Evolutionary conservation across 2,888 invertebrate genomes (phyloP), one percentile per base, ranked within the genome.

Genomic region (Monoplex corrugatus): DNA sequence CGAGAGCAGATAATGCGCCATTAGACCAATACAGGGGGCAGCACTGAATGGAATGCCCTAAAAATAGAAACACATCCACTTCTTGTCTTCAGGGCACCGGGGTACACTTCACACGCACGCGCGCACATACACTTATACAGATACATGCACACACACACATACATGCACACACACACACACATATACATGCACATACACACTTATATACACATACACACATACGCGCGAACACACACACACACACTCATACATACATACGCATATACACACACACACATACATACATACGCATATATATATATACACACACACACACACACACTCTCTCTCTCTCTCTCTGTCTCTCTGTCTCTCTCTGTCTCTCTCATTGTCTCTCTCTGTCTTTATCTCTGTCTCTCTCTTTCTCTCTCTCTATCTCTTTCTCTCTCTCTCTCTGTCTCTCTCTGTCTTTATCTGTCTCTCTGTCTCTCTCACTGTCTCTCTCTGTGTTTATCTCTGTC

Each of bases 401-500:
- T 50, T 19, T 50, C 8, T 50, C 50, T 50, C 8, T 50, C 50
- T 50, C 8, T 50, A 8, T 50, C 8, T 50, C 50, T 50, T 13
- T 50, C 50, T 50, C 8, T 13, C 50, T 50, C 8, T 50, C 50
- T 50, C 50, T 50, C 50, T 50, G 10, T 50, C 50, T 50, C 50
- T 50, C 50, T 50, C 19, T 10, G 10, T 13, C 50, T 50, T 50
- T 50, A 13, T 50, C 50, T 10, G 19, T 19, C 50, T 68, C 68
- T 68, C 68, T 68, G 23, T 68, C 68, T 68, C 68, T 68, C 68
- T 68, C 68, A 28, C 68, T 68, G 23, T 68, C 68, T 68, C 68
- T 68, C 68, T 68, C 68, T 68, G 23, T 68, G 23, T 68, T n/a
- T 68, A 5, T 68, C 13, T 16, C 68, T 68, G 23, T 68, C 68